Evolutionary conservation across 2,888 invertebrate species (phyloP).

Genomic region (Archaeoteleia sp.): DNA sequence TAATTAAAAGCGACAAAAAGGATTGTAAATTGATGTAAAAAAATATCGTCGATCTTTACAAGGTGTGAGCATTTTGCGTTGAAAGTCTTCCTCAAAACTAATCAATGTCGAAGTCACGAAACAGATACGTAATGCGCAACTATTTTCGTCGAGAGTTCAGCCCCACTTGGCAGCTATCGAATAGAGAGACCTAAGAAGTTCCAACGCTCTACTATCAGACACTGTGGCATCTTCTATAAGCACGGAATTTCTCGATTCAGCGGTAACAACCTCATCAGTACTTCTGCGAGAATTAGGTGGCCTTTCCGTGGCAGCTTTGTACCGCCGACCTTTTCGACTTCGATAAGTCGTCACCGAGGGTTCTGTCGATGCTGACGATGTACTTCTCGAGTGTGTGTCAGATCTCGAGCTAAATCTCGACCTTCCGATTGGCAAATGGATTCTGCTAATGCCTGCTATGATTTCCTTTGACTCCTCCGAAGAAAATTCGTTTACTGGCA

Average conservation of each 20-base stretch:
- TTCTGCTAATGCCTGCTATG: conserved; percentile 65
- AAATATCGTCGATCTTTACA: conserved; percentile 47
- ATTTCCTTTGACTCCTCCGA: conserved; percentile 73
- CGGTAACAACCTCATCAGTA: conserved; percentile 64
- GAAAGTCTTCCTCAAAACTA: conserved; percentile 21
- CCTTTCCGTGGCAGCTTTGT: conserved; percentile 66
- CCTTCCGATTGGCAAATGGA: conserved; percentile 62
- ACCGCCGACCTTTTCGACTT: conserved; percentile 66
- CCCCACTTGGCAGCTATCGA: conserved; percentile 90
- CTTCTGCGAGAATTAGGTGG: conserved; percentile 61
- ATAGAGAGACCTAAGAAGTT: conserved; percentile 88
- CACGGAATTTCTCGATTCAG: conserved; percentile 68
- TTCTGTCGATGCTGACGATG: conserved; percentile 57
- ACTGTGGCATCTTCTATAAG: conserved; percentile 72
- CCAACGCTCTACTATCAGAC: conserved; percentile 87
- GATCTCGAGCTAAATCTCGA: conserved; percentile 29
- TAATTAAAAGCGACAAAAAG: conserved; percentile 32
- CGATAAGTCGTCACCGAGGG: conserved; percentile 66
- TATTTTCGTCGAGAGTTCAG: conserved; percentile 65
- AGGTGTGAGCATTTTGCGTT: conserved; percentile 41
- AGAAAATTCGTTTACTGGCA: conserved; percentile 76
- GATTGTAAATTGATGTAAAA: conserved; percentile 41
- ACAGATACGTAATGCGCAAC: conserved; percentile 29
- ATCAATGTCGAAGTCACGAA: conserved; percentile 28
- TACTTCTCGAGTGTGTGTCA: conserved; percentile 47